A percentile compares a stretch with the other conserved stretches of the same genome.
These are phyloP conservation scores for Melanostigma gelatinosum DNA, from an alignment of 2,113 vertebrate genomes.

Conservation along the genomic window DNA sequence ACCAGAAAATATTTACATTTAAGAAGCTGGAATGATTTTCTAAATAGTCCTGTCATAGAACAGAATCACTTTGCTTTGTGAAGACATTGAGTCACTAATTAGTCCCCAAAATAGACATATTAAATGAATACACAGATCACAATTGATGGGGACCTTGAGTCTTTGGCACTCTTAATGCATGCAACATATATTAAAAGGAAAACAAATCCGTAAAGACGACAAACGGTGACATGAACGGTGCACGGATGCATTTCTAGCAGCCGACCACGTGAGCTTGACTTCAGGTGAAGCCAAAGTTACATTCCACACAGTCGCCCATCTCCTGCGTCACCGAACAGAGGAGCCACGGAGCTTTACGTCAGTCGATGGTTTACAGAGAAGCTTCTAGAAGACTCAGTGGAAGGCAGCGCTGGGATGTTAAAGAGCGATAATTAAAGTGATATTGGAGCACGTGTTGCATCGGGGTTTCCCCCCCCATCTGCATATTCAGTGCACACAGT, in stretches of 20 bases:
- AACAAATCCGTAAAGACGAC: not conserved
- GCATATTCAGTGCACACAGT: not conserved
- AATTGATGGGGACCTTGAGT: not conserved
- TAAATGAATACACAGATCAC: not conserved
- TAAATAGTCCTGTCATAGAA: not conserved
- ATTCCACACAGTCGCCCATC: conserved; percentile 53
- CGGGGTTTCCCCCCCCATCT: no score
- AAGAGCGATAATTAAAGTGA: not conserved
- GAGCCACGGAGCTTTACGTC: not conserved
- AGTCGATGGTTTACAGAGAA: conserved; percentile 29
- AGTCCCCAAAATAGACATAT: not conserved
- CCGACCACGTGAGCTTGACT: conserved; percentile 24
- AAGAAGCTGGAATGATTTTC: no score
- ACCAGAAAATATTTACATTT: no score
- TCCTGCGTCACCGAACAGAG: conserved; percentile 38
- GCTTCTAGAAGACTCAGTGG: not conserved
- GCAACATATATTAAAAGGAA: not conserved
- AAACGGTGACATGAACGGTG: not conserved
- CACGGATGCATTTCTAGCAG: not conserved
- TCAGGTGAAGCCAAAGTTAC: conserved; percentile 36
- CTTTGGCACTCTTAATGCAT: not conserved
- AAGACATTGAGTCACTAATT: no score
- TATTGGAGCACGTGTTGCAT: not conserved
- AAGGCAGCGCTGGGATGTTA: not conserved
- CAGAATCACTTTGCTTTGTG: not conserved